phyloP scores from a whole-genome alignment of 1,140 invertebrate species.

The Sinonovacula constricta region DNA sequence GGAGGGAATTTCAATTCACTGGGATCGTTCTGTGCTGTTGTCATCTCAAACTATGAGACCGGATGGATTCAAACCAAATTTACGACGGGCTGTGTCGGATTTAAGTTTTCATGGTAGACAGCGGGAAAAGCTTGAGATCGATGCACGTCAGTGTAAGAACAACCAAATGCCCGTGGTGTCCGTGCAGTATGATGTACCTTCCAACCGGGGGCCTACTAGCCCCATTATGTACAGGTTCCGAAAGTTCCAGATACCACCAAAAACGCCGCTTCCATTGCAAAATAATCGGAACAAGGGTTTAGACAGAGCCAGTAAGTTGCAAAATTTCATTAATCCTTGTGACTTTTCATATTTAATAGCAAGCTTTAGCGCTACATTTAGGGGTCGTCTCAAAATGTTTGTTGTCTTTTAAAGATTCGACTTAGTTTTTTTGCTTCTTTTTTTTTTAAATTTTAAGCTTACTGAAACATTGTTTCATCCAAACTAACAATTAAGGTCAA shows the following conservation, averaged over 20 bases:
- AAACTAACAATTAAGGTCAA: too few species aligned
- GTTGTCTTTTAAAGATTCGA: too few species aligned
- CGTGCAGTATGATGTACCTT: slow-evolving; percentile 46
- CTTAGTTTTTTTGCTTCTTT: too few species aligned
- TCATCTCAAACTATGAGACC: not conserved
- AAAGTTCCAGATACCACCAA: slow-evolving; percentile 7
- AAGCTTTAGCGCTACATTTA: too few species aligned
- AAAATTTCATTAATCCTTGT: too few species aligned
- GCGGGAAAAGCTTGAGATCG: slow-evolving; percentile 3
- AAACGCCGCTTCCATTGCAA: too few species aligned
- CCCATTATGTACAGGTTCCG: slow-evolving; percentile 37
- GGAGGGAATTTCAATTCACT: slow-evolving; percentile 29
- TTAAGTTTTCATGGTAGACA: slow-evolving; percentile 9
- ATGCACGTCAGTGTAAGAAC: not conserved
- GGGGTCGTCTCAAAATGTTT: too few species aligned
- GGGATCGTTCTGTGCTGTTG: slow-evolving; percentile 20
- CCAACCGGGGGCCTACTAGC: slow-evolving; percentile 28
- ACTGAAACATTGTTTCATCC: too few species aligned
- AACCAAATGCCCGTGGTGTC: slow-evolving; percentile 42
- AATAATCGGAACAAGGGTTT: too few species aligned
- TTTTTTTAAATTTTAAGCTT: too few species aligned
- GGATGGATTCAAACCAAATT: slow-evolving; percentile 30
- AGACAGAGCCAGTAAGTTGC: too few species aligned
- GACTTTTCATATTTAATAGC: too few species aligned
- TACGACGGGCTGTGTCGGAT: slow-evolving; percentile 38